Conservation (phyloP, 1,140 invertebrate genomes). For the Cydia pomonella region DNA sequence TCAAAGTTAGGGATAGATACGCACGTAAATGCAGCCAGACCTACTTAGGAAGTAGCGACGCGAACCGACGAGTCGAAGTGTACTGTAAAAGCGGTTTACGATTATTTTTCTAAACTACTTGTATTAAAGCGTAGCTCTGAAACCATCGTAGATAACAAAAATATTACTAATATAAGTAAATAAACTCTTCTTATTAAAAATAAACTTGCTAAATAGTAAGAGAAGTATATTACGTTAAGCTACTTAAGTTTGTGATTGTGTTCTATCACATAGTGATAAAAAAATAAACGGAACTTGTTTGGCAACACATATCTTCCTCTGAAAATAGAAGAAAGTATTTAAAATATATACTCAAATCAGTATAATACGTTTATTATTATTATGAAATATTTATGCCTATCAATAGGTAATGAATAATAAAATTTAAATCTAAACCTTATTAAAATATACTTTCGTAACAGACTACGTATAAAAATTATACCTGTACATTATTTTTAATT, state of each 20-base stretch:
- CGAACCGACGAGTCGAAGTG: background rate
- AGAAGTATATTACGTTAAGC: constrained; percentile 38
- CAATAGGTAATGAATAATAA: constrained; percentile 59
- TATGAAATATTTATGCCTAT: constrained; percentile 63
- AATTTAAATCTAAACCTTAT: constrained; percentile 44
- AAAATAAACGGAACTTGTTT: constrained; percentile 55
- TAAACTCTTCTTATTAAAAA: constrained; percentile 56
- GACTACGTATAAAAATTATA: constrained; percentile 17
- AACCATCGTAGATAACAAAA: constrained; percentile 42
- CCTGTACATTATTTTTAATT: constrained; percentile 27
- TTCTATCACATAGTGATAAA: constrained; percentile 70
- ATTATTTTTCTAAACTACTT: constrained; percentile 7
- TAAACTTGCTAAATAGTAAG: constrained; percentile 47
- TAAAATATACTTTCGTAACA: constrained; percentile 37
- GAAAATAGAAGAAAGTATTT: constrained; percentile 48
- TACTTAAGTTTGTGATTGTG: constrained; percentile 49
- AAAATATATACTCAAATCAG: constrained; percentile 39
- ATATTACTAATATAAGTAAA: constrained; percentile 69
- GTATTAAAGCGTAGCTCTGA: constrained; percentile 25
- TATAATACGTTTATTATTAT: constrained; percentile 27
- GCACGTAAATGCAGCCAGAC: constrained; percentile 2
- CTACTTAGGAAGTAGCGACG: constrained; percentile 4
- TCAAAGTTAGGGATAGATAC: constrained; percentile 20
- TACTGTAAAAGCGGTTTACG: constrained; percentile 13
- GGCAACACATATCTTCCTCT: constrained; percentile 67